phyloP scores from a whole-genome alignment of 1,140 invertebrate species.

The Orchesella cincta region DNA sequence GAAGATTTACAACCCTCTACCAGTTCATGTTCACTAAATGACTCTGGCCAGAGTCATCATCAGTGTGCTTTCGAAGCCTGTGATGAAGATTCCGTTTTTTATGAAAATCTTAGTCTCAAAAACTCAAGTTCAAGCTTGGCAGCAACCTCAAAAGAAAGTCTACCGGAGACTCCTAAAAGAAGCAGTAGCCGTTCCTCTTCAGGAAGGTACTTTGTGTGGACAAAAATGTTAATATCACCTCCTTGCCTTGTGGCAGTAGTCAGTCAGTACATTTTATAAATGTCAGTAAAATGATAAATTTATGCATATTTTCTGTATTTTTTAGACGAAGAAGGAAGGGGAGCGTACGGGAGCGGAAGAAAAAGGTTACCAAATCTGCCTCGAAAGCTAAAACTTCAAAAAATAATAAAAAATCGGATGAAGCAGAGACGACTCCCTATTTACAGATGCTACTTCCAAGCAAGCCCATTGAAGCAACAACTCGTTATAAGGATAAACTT shows the following conservation, averaged over 20 bases:
- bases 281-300: background rate
- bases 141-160: background rate
- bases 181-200: background rate
- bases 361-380: background rate
- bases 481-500: background rate
- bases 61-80: slow-evolving; percentile 50
- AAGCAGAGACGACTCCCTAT: background rate
- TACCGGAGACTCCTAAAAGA: background rate
- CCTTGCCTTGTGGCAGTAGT: too few relatives aligned
- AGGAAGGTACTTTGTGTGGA: background rate
- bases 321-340: background rate
- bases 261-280: too few relatives aligned
- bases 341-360: background rate
- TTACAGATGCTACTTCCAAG: background rate
- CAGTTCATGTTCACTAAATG: slow-evolving; percentile 12
- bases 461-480: background rate
- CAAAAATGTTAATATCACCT: background rate
- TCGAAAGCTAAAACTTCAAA: background rate
- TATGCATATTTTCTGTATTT: background rate
- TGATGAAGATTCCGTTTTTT: slow-evolving; percentile 50
- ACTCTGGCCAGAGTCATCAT: slow-evolving; percentile 22
- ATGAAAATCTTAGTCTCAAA: slow-evolving; percentile 27
- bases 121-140: background rate
- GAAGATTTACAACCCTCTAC: background rate
- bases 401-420: background rate